A percentile compares a stretch with the other conserved stretches of the same genome.
Evolutionary conservation across 2,113 vertebrate genomes (phyloP).

Genomic region (Axis porcinus): DNA sequence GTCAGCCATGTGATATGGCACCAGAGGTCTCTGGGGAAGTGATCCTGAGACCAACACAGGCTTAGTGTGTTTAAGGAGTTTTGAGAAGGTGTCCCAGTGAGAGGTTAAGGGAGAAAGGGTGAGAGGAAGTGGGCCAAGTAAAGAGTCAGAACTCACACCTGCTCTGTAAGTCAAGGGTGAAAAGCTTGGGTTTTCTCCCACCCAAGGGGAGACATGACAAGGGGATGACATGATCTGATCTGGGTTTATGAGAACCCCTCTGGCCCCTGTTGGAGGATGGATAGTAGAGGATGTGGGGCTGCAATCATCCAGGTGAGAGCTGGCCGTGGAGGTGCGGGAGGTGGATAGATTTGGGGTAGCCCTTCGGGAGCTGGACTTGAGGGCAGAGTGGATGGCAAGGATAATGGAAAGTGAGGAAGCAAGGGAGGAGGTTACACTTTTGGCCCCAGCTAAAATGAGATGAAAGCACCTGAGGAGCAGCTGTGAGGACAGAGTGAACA

Average conservation of each 20-base stretch:
- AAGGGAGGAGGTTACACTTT: not conserved
- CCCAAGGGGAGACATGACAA: not conserved
- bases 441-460: not conserved
- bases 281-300: too few species aligned
- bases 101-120: not conserved
- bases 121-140: not conserved
- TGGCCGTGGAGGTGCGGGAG: not conserved
- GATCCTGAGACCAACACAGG: not conserved
- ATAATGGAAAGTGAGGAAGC: not conserved
- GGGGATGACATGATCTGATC: not conserved
- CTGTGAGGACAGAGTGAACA: not conserved
- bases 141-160: not conserved
- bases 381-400: not conserved
- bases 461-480: not conserved
- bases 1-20: not conserved
- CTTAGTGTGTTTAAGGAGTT: not conserved
- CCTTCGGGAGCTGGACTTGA: not conserved
- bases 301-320: not conserved
- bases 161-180: not conserved
- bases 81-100: not conserved
- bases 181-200: not conserved
- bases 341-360: not conserved
- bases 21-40: not conserved
- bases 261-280: not conserved
- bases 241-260: not conserved